These are phyloP conservation scores for Drosophila eugracilis DNA, from an alignment of 1,140 invertebrate species.

Conservation along the genomic window DNA sequence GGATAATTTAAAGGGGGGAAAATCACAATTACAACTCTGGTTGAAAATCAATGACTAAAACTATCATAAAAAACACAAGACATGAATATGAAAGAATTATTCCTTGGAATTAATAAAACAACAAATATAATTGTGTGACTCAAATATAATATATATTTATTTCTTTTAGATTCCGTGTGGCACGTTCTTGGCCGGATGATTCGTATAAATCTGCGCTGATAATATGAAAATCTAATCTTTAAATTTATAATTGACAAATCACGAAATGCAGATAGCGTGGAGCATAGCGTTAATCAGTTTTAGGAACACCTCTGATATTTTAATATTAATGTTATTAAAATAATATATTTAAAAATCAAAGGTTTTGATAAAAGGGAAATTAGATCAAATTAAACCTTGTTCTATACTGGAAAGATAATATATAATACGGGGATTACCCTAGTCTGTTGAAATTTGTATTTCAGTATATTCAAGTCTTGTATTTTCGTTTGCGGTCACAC, in stretches of 20 bases:
- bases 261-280: not conserved
- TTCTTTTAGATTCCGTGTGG: no score
- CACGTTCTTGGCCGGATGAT: slow-evolving; percentile 4
- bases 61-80: slow-evolving; percentile 5
- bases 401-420: no score
- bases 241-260: slow-evolving; percentile 9
- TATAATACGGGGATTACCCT: not conserved
- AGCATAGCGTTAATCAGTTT: not conserved
- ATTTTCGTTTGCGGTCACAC: no score
- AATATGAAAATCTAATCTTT: slow-evolving; percentile 2
- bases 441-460: no score
- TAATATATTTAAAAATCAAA: no score
- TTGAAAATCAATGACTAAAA: not conserved
- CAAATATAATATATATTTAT: not conserved
- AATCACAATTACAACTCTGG: slow-evolving; percentile 2
- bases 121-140: slow-evolving; percentile 10
- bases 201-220: slow-evolving; percentile 14
- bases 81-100: not conserved
- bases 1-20: not conserved
- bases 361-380: no score
- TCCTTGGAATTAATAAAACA: not conserved
- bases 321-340: no score
- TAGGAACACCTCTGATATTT: not conserved
- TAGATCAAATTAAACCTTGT: no score
- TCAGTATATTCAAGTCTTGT: no score